These are phyloP conservation scores for Melipona beecheii DNA, from an alignment of 2,888 invertebrate genomes.

Conservation along the genomic window DNA sequence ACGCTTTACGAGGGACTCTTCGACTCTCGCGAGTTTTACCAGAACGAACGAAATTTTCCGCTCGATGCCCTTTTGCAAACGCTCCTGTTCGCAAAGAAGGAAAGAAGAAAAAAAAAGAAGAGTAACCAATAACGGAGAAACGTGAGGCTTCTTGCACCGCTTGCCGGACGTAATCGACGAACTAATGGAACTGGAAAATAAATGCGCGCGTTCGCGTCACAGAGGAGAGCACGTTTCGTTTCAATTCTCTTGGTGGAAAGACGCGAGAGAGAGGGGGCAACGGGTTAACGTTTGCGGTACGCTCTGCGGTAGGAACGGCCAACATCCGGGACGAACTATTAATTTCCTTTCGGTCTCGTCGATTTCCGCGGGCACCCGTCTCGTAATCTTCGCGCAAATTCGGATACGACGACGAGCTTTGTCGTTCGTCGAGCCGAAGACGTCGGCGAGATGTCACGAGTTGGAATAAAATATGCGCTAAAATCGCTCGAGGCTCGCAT, in stretches of 20 bases:
- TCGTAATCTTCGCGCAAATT: conserved; percentile 67
- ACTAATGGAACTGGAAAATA: conserved; percentile 12
- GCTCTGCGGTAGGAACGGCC: conserved; percentile 72
- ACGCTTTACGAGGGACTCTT: neutral
- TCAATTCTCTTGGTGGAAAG: conserved; percentile 37
- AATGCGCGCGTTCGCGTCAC: conserved; percentile 14
- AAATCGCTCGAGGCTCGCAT: no score
- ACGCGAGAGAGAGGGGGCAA: conserved; percentile 14
- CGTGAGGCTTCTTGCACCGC: neutral
- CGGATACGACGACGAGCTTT: conserved; percentile 48
- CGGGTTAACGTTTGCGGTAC: conserved; percentile 74
- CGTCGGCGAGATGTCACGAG: neutral
- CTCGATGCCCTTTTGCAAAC: no score
- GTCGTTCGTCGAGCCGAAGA: conserved; percentile 3
- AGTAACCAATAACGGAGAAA: neutral
- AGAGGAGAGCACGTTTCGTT: conserved; percentile 19
- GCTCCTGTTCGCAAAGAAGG: no score
- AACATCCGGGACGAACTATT: conserved; percentile 77
- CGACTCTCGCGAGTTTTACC: no score
- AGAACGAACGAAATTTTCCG: no score
- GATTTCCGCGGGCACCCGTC: conserved; percentile 70
- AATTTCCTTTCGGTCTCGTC: conserved; percentile 76
- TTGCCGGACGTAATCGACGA: neutral
- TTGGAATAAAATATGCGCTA: neutral
- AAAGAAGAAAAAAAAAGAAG: no score